Conservation (phyloP, 2,113 vertebrate species). For the Eurypyga helias region DNA sequence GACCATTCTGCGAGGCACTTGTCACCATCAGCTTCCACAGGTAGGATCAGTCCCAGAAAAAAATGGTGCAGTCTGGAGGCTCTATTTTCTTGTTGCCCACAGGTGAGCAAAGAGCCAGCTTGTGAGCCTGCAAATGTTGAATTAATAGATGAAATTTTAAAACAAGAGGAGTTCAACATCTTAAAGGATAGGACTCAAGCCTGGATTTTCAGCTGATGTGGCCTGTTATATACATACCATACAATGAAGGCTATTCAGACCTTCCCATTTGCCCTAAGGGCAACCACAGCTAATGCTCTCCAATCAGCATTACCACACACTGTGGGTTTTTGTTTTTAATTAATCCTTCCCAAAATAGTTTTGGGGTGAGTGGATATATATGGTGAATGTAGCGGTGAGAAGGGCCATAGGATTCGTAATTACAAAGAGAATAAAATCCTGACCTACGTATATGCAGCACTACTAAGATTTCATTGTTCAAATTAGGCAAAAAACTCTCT, state of each 20-base stretch:
- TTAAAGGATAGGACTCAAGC: background rate
- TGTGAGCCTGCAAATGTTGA: background rate
- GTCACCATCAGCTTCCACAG: background rate
- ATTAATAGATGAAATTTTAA: background rate
- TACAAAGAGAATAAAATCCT: background rate
- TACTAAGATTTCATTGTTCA: background rate
- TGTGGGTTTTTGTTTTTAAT: background rate
- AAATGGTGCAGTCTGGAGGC: background rate
- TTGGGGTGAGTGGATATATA: background rate
- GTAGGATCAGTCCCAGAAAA: background rate
- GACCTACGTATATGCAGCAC: background rate
- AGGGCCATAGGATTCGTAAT: background rate
- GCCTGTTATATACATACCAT: background rate
- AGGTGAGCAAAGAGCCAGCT: background rate
- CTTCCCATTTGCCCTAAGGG: background rate
- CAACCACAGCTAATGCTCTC: background rate
- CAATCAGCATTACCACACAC: conserved; percentile 19
- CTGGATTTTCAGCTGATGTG: background rate
- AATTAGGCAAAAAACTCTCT: background rate
- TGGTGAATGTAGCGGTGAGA: background rate
- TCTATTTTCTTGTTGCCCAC: background rate
- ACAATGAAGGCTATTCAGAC: conserved; percentile 3
- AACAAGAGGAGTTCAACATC: background rate
- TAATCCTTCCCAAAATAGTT: conserved; percentile 25
- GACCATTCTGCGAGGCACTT: background rate